Evolutionary conservation across 2,113 vertebrate species (phyloP).

Genomic region (Oncorhynchus nerka): DNA sequence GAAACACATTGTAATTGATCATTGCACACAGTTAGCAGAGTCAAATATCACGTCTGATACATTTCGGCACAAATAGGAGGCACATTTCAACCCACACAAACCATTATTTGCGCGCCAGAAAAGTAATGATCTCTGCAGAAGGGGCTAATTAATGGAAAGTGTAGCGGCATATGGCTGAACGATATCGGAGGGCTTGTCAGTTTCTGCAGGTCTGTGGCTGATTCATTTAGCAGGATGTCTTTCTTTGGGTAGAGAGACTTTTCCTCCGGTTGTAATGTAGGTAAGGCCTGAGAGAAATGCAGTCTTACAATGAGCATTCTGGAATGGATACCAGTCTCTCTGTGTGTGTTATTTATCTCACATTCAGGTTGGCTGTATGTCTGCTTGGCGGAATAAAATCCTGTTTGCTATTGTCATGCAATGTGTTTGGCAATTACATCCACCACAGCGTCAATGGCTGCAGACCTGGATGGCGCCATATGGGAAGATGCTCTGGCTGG

Average conservation of each 20-base stretch:
- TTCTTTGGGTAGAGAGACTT: constrained; percentile 29
- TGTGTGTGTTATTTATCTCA: constrained; percentile 27
- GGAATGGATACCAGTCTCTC: constrained; percentile 23
- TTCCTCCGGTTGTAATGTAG: constrained; percentile 48
- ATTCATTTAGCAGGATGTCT: constrained; percentile 65
- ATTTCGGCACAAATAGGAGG: neutral
- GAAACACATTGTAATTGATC: constrained; percentile 11
- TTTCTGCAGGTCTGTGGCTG: constrained; percentile 59
- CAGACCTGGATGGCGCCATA: constrained; percentile 23
- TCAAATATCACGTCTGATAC: constrained; percentile 7
- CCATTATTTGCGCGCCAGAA: constrained; percentile 35
- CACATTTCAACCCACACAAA: constrained; percentile 34
- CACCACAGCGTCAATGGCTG: too few species aligned
- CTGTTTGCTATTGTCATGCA: constrained; percentile 17
- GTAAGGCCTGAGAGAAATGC: constrained; percentile 52
- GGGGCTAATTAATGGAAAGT: constrained; percentile 58
- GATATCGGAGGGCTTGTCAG: constrained; percentile 47
- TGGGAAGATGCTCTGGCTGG: constrained; percentile 37
- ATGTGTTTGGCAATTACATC: constrained; percentile 33
- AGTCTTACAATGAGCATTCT: constrained; percentile 14
- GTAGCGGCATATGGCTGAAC: constrained; percentile 40
- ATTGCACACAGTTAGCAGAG: neutral
- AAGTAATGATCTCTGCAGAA: constrained; percentile 38
- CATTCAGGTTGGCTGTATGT: constrained; percentile 19
- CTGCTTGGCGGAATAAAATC: constrained; percentile 16